These are phyloP conservation scores for Lateolabrax maculatus DNA, from an alignment of 2,797 vertebrate species.

Conservation along the genomic window DNA sequence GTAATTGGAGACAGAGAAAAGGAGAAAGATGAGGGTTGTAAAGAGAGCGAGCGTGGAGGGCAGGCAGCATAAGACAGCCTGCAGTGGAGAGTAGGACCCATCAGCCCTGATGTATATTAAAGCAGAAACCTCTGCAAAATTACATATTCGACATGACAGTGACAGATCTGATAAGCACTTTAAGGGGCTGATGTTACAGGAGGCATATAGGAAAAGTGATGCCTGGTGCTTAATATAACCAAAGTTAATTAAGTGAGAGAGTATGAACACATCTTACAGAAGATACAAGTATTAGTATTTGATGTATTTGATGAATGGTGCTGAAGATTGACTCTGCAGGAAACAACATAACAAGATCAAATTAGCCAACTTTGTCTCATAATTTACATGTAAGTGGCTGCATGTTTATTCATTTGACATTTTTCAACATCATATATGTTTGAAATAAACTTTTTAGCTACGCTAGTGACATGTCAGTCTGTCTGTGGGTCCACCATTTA, in stretches of 20 bases:
- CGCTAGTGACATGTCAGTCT: not conserved
- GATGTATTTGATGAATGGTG: constrained; percentile 4
- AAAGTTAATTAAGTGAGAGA: constrained; percentile 28
- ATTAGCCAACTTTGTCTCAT: not conserved
- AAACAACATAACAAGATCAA: not conserved
- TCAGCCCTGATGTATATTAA: constrained; percentile 21
- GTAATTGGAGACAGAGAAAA: constrained; percentile 62
- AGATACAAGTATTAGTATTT: not conserved
- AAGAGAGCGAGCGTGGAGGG: constrained; percentile 11
- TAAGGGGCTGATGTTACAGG: constrained; percentile 18
- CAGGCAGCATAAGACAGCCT: constrained; percentile 8
- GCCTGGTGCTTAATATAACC: constrained; percentile 23
- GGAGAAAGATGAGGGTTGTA: constrained; percentile 17
- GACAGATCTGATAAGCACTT: constrained; percentile 37
- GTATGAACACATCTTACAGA: constrained; percentile 4
- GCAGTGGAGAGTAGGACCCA: constrained; percentile 2
- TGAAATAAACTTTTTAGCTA: not conserved
- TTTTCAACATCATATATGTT: not conserved
- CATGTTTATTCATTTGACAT: not conserved
- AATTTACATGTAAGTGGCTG: not conserved
- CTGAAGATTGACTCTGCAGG: not conserved
- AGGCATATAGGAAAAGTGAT: not conserved
- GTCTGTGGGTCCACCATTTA: not conserved
- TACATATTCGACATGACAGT: constrained; percentile 45
- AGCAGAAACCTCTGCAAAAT: constrained; percentile 11